phyloP scores from a whole-genome alignment of 1,140 invertebrate genomes.

The Oedothorax gibbosus region DNA sequence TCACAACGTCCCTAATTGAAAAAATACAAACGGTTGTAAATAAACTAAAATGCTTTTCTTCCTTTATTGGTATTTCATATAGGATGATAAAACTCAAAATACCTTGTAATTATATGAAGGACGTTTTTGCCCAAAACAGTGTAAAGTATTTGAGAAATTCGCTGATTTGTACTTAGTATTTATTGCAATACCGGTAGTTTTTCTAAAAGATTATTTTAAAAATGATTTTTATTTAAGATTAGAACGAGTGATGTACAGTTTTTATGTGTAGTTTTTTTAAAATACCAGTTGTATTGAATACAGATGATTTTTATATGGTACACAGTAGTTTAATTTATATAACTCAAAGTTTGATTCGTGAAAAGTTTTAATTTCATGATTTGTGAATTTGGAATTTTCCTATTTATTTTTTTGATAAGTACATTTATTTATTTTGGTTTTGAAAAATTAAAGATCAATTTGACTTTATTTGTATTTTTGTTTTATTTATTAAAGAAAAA shows the following conservation, averaged over 20 bases:
- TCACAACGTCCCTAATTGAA: too few relatives aligned
- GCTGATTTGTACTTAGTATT: constrained; percentile 45
- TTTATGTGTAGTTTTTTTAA: constrained; percentile 50
- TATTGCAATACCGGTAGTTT: constrained; percentile 47
- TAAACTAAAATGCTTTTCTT: too few relatives aligned
- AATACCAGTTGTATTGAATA: constrained; percentile 40
- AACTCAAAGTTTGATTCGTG: not conserved
- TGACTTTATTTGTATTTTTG: not conserved
- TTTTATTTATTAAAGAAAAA: too few relatives aligned
- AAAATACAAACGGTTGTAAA: too few relatives aligned
- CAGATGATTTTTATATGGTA: constrained; percentile 32
- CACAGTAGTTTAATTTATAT: constrained; percentile 45
- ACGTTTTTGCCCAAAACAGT: not conserved
- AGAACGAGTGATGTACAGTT: constrained; percentile 52
- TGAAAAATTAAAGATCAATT: not conserved
- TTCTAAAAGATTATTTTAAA: constrained; percentile 48
- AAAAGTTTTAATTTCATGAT: not conserved
- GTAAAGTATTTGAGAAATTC: not conserved
- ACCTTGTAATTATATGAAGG: not conserved
- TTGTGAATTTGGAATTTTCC: not conserved
- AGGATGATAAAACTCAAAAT: too few relatives aligned
- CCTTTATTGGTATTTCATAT: too few relatives aligned
- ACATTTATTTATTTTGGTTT: not conserved
- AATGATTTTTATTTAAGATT: constrained; percentile 52
- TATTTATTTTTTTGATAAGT: not conserved